These are phyloP conservation scores for Tetramorium alpestre DNA, from an alignment of 1,140 invertebrate genomes.

Conservation along the genomic window DNA sequence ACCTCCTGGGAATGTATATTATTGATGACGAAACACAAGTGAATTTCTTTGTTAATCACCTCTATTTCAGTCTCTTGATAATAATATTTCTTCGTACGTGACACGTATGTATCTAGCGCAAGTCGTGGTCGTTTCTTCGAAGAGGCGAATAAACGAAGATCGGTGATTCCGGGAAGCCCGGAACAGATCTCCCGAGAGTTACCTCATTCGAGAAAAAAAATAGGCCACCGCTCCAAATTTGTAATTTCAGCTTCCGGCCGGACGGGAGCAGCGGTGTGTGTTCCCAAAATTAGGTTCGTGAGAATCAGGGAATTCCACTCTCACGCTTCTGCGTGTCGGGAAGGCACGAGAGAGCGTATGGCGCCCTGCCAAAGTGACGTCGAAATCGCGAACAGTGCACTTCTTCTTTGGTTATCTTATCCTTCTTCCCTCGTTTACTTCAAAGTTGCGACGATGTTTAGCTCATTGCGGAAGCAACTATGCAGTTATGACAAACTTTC, in stretches of 20 bases:
- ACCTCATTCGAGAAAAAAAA: conserved; percentile 45
- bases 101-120: background rate
- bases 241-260: conserved; percentile 67
- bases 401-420: conserved; percentile 60
- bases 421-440: conserved; percentile 42
- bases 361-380: conserved; percentile 67
- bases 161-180: conserved; percentile 32
- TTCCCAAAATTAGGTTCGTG: conserved; percentile 73
- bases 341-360: conserved; percentile 43
- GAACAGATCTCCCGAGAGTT: conserved; percentile 22
- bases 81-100: background rate
- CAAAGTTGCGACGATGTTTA: conserved; percentile 15
- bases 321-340: conserved; percentile 61
- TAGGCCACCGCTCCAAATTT: conserved; percentile 66
- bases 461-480: conserved; percentile 45
- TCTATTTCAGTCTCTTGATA: background rate
- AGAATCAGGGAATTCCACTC: conserved; percentile 78
- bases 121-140: background rate
- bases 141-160: conserved; percentile 13
- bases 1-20: background rate
- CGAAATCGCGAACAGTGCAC: conserved; percentile 51
- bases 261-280: conserved; percentile 32
- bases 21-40: background rate
- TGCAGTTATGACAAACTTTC: conserved; percentile 36
- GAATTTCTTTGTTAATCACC: background rate